These are phyloP conservation scores for Clupea harengus DNA, from an alignment of 2,113 vertebrate genomes.

Conservation along the genomic window DNA sequence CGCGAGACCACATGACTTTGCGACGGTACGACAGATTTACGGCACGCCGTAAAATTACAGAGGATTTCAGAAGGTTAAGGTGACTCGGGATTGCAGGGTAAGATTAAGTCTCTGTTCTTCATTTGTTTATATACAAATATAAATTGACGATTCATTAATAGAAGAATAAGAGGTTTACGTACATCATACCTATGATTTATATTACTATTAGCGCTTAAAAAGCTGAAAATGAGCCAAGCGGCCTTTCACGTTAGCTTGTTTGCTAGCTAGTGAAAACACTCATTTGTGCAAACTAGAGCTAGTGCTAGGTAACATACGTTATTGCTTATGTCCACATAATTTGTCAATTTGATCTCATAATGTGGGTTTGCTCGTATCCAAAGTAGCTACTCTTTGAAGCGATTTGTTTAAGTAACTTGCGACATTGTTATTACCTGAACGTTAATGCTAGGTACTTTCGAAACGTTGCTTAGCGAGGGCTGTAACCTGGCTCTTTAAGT, in stretches of 20 bases:
- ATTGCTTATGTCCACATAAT: too few species aligned
- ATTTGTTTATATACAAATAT: neutral
- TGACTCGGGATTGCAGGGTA: slow-evolving; percentile 53
- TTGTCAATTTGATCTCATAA: too few species aligned
- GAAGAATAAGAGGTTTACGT: neutral
- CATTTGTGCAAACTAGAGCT: too few species aligned
- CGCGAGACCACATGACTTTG: slow-evolving; percentile 18
- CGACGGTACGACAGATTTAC: slow-evolving; percentile 27
- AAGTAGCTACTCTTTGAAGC: too few species aligned
- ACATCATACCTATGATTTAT: neutral
- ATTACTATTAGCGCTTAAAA: neutral
- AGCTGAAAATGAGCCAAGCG: neutral
- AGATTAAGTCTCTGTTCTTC: neutral
- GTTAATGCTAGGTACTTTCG: too few species aligned
- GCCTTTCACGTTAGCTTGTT: slow-evolving; percentile 8
- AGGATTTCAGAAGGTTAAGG: slow-evolving; percentile 68
- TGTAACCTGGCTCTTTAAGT: too few species aligned
- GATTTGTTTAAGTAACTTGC: too few species aligned
- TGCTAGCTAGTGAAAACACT: neutral
- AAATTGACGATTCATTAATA: neutral
- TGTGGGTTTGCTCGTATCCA: too few species aligned
- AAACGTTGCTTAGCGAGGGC: too few species aligned
- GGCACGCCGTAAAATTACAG: slow-evolving; percentile 23
- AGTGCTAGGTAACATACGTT: too few species aligned
- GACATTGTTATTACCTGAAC: too few species aligned